phyloP scores from a whole-genome alignment of 2,113 vertebrate genomes.

The Candoia aspera region DNA sequence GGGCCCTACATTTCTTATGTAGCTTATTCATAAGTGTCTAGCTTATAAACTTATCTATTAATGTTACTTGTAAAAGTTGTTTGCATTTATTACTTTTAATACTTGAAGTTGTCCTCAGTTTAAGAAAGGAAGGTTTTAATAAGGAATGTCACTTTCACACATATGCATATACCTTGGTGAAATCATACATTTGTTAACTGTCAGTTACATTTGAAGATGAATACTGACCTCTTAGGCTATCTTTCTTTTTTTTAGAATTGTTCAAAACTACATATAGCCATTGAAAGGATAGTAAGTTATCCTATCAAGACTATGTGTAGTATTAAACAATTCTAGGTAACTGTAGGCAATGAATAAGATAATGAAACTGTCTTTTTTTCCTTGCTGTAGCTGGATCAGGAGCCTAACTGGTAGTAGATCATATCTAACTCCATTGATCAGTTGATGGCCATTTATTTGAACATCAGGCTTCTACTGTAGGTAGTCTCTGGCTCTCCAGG shows the following conservation, averaged over 20 bases:
- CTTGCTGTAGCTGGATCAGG: not conserved
- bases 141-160: not conserved
- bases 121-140: not conserved
- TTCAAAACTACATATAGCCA: slow-evolving; percentile 3
- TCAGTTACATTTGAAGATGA: not conserved
- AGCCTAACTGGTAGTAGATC: not conserved
- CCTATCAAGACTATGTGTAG: too few species aligned
- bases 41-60: not conserved
- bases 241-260: not conserved
- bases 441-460: too few species aligned
- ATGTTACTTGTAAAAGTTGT: not conserved
- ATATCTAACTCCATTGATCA: too few species aligned
- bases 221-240: not conserved
- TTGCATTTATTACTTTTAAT: not conserved
- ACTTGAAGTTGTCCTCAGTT: not conserved
- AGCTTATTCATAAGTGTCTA: too few species aligned
- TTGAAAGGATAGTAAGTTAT: not conserved
- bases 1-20: too few species aligned
- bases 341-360: slow-evolving; percentile 10
- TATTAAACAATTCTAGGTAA: not conserved
- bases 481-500: too few species aligned
- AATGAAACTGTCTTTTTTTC: slow-evolving; percentile 10
- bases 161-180: not conserved
- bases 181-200: not conserved
- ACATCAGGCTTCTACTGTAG: too few species aligned